Conservation (phyloP, 2,888 invertebrate genomes). For the Microlaimidae sp. region DNA sequence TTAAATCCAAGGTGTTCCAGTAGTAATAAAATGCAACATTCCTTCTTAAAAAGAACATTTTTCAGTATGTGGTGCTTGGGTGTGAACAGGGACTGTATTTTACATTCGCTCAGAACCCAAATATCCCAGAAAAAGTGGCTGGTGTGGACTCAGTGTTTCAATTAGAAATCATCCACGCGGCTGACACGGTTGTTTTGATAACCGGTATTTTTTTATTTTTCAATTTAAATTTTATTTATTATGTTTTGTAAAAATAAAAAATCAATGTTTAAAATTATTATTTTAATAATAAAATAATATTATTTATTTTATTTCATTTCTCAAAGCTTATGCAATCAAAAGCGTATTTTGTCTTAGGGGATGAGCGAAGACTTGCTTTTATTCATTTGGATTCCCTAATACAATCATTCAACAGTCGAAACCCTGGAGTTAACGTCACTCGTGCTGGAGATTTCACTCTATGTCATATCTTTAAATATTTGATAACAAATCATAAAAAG, state of each 20-base stretch:
- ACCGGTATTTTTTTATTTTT: no score
- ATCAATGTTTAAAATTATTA: no score
- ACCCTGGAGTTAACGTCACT: constrained; percentile 1
- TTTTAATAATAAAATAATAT: no score
- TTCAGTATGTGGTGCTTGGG: not conserved
- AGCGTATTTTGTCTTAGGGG: not conserved
- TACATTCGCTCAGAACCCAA: not conserved
- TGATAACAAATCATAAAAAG: not conserved
- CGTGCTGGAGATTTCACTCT: not conserved
- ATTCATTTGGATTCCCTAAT: not conserved
- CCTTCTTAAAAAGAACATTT: not conserved
- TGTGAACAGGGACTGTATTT: not conserved
- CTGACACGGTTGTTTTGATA: not conserved
- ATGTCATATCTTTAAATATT: not conserved
- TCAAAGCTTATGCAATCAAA: no score
- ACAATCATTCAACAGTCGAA: not conserved
- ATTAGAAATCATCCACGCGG: not conserved
- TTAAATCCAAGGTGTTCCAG: no score
- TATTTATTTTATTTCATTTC: no score
- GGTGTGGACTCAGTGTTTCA: not conserved
- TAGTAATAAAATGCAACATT: no score
- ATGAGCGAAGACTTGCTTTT: not conserved
- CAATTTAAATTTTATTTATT: no score
- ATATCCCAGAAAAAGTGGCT: not conserved
- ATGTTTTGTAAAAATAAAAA: no score